Base-by-base conservation (phyloP, 2,888 invertebrate species). In the Mycalesis mineus region DNA sequence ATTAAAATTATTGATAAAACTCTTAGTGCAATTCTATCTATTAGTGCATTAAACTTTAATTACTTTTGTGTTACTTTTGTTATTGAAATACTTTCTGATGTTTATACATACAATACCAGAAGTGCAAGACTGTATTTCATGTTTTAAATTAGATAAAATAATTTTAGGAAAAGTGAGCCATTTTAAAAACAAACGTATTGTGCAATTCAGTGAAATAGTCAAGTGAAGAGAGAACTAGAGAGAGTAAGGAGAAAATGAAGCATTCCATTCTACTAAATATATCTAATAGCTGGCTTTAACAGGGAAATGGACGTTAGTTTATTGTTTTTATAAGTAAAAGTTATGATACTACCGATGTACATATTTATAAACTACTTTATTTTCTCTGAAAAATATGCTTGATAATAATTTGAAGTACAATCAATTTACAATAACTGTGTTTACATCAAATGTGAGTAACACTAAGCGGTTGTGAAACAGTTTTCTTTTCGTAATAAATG, bases 151-250 rank as follows among this genome's bases (percentile, higher is more conserved):
- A 63, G 62, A 66, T 71, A 71, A 76, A 77, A 71, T 70, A 75
- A 75, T 73, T 80, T 82, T 75, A 87, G 87, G 88, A 88, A 88
- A 89, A 88, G 89, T 89, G 89, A 89, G 89, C 89, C 89, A 89
- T 89, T 88, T 89, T 88, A 88, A 85, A 81, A 87, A 87, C 76
- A 84, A 87, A 85, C 78, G 74, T 84, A 81, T 82, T 84, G 89
- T 89, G 89, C 89, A 86, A 77, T 80, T 82, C 80, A 82, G 88
- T 89, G 87, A 88, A 84, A 86, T 79, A 82, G 82, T 82, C 74
- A 81, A 80, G 88, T 88, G 88, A 85, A 84, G 75, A 89, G 75
- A 68, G 78, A 78, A 76, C 83, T 85, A 88, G 81, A 84, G 81
- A 85, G 74, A 88, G 84, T 82, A 77, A 87, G 81, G 81, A 88